Evolutionary conservation across 1,140 invertebrate species (phyloP), one percentile per base, ranked within the genome.

Genomic region (Ceratina japonica): DNA sequence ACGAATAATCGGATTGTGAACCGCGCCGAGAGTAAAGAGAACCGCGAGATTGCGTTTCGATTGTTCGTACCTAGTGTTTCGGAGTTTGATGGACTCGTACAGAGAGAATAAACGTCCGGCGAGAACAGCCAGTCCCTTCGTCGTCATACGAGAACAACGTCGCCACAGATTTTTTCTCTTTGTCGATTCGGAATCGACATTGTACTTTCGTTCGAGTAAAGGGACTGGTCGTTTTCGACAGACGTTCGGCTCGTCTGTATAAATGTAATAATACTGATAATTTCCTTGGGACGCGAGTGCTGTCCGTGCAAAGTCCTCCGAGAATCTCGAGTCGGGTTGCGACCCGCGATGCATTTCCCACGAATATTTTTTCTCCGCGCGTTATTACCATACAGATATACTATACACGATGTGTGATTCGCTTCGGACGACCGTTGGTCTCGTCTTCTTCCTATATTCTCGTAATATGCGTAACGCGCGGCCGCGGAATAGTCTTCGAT

Each of bases 371-470:
- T 62, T 37, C 58, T 44, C 18, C 10, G 58, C 63, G 73, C 52
- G 31, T 16, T 8, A 18, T n/a, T 31, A 58, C 56, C 20, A 18
- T 51, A 61, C n/a, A 22, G 8, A 71, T 31, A 20, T 20, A 24
- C 63, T 44, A 44, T 16, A 56, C n/a, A 56, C n/a, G 4, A 56
- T n/a, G 68, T 56, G 58, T 74, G n/a, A 52, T 69, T 61, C 58
- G 20, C 59, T 66, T 51, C 37, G 24, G 59, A 79, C 63, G 82
- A 56, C 44, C 54, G 44, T 65, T n/a, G 49, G 37, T 61, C 61
- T 66, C 66, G 61, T 75, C 82, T 54, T 83, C 65, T 75, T 83
- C 76, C 76, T 83, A 84, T 73, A 84, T 83, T 83, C 52, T 37
- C 63, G 83, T 84, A 56, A 82, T 51, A 20, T 63, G 73, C 71